A percentile compares a stretch with the other conserved stretches of the same genome.
These are phyloP conservation scores for Scopus umbretta DNA, from an alignment of 2,113 vertebrate genomes.

Conservation along the genomic window DNA sequence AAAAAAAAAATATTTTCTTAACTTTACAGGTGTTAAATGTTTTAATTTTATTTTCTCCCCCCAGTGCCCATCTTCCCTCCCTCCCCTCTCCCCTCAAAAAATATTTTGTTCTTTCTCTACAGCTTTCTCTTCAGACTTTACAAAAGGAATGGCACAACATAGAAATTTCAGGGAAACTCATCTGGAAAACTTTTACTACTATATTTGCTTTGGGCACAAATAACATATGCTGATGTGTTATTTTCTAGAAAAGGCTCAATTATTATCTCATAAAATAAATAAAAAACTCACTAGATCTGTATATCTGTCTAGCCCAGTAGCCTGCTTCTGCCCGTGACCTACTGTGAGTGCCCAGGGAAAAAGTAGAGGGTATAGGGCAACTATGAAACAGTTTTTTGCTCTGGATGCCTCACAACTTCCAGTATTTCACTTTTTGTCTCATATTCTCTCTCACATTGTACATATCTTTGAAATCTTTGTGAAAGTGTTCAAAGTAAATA, in stretches of 20 bases:
- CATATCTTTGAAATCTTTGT: not conserved
- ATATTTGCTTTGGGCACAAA: not conserved
- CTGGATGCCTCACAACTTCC: not conserved
- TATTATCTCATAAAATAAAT: not conserved
- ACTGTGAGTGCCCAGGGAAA: not conserved
- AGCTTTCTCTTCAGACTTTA: not conserved
- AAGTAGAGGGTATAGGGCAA: not conserved
- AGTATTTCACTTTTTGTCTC: not conserved
- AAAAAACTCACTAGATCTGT: not conserved
- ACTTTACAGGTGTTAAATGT: not conserved
- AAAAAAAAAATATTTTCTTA: not conserved
- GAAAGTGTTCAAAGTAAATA: not conserved
- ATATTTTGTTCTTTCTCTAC: rapidly evolving
- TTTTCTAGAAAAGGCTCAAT: not conserved
- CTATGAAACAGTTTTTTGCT: not conserved
- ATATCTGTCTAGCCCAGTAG: not conserved
- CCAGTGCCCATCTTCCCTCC: rapidly evolving
- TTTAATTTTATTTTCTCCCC: not conserved
- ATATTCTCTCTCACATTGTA: not conserved
- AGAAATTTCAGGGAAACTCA: not conserved
- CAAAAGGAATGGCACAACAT: not conserved
- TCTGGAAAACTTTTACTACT: not conserved
- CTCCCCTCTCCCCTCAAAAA: not conserved
- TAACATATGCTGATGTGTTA: rapidly evolving
- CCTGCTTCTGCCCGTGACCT: not conserved